Conservation (phyloP, 2,888 invertebrate genomes). For the Chironomus riparius region DNA sequence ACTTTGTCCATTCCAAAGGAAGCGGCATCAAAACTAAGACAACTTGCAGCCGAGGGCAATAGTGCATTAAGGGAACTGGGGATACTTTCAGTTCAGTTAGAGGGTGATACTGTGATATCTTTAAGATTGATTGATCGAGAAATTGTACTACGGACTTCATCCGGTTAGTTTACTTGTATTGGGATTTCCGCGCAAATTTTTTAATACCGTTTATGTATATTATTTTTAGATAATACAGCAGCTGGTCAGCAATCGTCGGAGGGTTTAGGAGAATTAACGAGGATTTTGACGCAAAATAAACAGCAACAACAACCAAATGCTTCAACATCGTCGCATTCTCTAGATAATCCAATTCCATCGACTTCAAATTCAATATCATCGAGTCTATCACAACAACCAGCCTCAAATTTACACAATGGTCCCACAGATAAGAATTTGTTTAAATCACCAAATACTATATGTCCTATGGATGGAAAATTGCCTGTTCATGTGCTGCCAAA, state of each 20-base stretch:
- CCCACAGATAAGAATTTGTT: conserved; percentile 37
- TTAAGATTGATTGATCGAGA: conserved; percentile 64
- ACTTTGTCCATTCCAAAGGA: conserved; percentile 95
- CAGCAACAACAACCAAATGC: conserved; percentile 30
- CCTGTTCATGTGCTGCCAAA: conserved; percentile 42
- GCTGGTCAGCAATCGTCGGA: conserved; percentile 32
- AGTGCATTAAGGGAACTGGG: conserved; percentile 83
- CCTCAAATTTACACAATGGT: conserved; percentile 26
- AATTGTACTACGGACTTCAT: conserved; percentile 51
- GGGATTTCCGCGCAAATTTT: neutral
- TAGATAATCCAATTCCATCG: conserved; percentile 30
- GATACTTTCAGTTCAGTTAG: conserved; percentile 90
- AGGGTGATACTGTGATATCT: conserved; percentile 73
- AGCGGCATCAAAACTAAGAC: conserved; percentile 83
- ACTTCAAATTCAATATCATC: conserved; percentile 25
- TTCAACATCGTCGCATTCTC: conserved; percentile 30
- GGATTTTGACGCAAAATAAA: conserved; percentile 31
- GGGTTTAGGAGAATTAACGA: conserved; percentile 34
- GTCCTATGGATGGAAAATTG: conserved; percentile 70
- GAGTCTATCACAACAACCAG: conserved; percentile 30
- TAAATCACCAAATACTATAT: conserved; percentile 80
- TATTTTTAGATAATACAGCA: conserved; percentile 33
- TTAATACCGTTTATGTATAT: neutral
- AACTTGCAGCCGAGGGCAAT: conserved; percentile 85
- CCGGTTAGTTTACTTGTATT: neutral